Base-by-base conservation (phyloP, 2,888 invertebrate species). In the Dynastes grantii region DNA sequence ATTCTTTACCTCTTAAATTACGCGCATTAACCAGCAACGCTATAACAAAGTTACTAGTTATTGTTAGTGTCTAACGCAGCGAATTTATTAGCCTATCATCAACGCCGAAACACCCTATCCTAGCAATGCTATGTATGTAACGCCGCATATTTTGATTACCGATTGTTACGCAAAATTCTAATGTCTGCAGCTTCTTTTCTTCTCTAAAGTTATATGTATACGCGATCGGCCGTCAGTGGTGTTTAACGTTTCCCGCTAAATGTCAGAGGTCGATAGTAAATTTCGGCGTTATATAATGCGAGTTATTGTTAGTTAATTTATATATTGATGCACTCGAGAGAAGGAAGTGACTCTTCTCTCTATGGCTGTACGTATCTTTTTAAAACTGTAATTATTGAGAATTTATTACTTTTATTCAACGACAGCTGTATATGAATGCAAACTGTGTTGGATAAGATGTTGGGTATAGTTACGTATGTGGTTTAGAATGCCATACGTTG, bases 231-330 rank as follows among this genome's bases (percentile, higher is more conserved):
- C 11, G 45, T 11, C 11, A 45, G 45, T 45, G 45, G 45, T 45
- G 9, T 45, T 55, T 55, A 55, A 13, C 55, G 55, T 16, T 55
- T 45, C 45, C 55, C 55, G n/a, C 16, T 55, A 16, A 55, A 55
- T 55, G 55, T 55, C 55, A 55, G 22, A 55, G 55, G 55, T 55
- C 55, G 55, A 55, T 55, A 55, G 55, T 55, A 55, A 55, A 55
- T 55, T 55, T 8, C 45, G 45, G 45, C 45, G 22, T 55, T 55
- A 55, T n/a, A 55, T 55, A 55, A 55, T 4, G 55, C 55, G 55
- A 55, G 55, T 55, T 55, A 55, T 55, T 55, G 55, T 55, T 55
- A 22, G 55, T 55, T 55, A 55, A 22, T 16, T 55, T 55, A 22
- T 22, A 22, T 16, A 55, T 45, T 45, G 55, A 55, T 22, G 22